Base-by-base conservation (phyloP, 2,888 invertebrate genomes). In the Thecocarcelia acutangulata region DNA sequence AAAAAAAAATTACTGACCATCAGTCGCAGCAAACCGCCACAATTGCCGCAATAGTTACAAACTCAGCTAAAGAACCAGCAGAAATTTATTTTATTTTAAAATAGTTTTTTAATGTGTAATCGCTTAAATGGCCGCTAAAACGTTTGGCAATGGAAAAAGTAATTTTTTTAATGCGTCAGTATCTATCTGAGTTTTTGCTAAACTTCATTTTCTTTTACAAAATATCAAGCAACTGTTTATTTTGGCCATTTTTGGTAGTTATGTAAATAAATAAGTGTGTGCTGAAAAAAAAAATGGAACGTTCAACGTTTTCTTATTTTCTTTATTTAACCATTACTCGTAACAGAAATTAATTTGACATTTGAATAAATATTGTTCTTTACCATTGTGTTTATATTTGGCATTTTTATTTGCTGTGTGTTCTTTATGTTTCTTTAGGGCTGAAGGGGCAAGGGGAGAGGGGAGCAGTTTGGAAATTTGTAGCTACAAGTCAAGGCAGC, bases 201-300 rank as follows among this genome's bases (percentile, higher is more conserved):
- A 52, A 13, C n/a, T 12, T 11, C 33, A 48, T 69, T 74, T 66
- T 44, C 52, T 70, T 44, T 37, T 37, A 58, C 9, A 61, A 59
- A 73, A 58, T 70, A 44, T 64, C 73, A 73, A 33, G 74, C 64
- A 80, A 70, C 69, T 80, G 63, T 59, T 59, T 58, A 19, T 74
- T 64, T 70, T 75, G 19, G 37, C 58, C 58, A 75, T 70, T 59
- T 80, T 28, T 52, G 75, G 17, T 70, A 63, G 19, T 50, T n/a
- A n/a, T n/a, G n/a, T n/a, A n/a, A n/a, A n/a, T n/a, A n/a, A n/a
- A n/a, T n/a, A n/a, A n/a, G n/a, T n/a, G n/a, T n/a, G n/a, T n/a
- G n/a, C n/a, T n/a, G n/a, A n/a, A 17, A 66, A 33, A 19, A n/a
- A 17, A 24, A 42, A 50, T 11, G n/a, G 24, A 28, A 42, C 1